Percentiles rank a stretch among this genome's conserved stretches.
Evolutionary conservation across 1,140 invertebrate species (phyloP).

Genomic region (Spodoptera frugiperda): DNA sequence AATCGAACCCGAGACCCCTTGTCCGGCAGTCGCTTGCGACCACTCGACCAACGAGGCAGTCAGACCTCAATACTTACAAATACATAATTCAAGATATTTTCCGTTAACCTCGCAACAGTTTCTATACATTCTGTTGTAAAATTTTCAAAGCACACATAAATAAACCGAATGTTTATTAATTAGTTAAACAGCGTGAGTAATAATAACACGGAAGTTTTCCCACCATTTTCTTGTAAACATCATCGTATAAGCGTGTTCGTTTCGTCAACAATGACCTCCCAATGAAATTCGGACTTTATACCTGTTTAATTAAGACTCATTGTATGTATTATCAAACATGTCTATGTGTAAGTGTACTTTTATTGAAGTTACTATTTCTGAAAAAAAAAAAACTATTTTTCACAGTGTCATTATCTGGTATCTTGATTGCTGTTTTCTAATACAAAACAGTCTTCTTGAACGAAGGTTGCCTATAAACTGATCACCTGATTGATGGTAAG

Average conservation of each 20-base stretch:
- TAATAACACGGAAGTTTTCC: slow-evolving; percentile 39
- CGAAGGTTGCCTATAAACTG: no score
- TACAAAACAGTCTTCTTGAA: no score
- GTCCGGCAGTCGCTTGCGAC: no score
- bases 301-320: background rate
- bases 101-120: no score
- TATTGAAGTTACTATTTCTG: background rate
- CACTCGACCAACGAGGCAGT: no score
- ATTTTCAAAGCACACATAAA: background rate
- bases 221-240: slow-evolving; percentile 26
- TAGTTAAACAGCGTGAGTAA: slow-evolving; percentile 20
- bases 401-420: no score
- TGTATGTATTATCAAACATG: background rate
- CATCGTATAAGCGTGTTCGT: slow-evolving; percentile 1
- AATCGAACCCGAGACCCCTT: no score
- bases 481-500: no score
- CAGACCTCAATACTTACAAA: no score
- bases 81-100: no score
- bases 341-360: background rate
- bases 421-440: no score
- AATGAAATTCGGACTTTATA: slow-evolving; percentile 3
- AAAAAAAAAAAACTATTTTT: background rate
- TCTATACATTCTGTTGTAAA: background rate
- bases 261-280: background rate
- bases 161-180: slow-evolving; percentile 15